Evolutionary conservation across 2,113 vertebrate genomes (phyloP).

Genomic region (Oryzias celebensis): DNA sequence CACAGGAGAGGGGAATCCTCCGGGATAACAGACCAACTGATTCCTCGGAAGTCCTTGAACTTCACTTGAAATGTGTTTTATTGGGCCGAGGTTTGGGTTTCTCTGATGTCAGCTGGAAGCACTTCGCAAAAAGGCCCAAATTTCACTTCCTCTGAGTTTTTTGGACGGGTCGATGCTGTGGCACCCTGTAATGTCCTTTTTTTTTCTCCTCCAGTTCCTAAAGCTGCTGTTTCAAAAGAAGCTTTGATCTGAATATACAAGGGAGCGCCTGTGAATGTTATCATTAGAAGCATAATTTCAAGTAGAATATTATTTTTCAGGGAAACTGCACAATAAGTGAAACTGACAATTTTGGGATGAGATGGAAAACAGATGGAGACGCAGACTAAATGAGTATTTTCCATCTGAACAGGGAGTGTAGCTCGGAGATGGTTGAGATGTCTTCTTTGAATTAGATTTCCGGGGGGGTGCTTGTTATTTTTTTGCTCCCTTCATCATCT

Average conservation of each 20-base stretch:
- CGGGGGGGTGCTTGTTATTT: constrained; percentile 43
- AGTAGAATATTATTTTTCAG: constrained; percentile 63
- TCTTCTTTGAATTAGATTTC: constrained; percentile 61
- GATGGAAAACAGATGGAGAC: constrained; percentile 62
- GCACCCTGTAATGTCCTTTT: constrained; percentile 39
- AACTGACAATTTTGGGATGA: constrained; percentile 64
- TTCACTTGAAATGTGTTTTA: constrained; percentile 45
- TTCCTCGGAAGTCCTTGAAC: constrained; percentile 26
- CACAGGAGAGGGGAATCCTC: constrained; percentile 1
- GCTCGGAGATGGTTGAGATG: constrained; percentile 55
- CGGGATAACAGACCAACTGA: neutral
- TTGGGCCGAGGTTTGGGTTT: constrained; percentile 48
- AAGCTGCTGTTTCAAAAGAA: constrained; percentile 60
- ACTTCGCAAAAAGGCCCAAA: constrained; percentile 29
- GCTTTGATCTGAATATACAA: constrained; percentile 66
- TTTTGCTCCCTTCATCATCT: constrained; percentile 41
- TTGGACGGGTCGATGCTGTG: constrained; percentile 50
- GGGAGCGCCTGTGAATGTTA: constrained; percentile 50
- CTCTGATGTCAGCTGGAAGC: constrained; percentile 64
- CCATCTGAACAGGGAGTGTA: constrained; percentile 42
- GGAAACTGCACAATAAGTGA: constrained; percentile 64
- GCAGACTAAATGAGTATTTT: constrained; percentile 57
- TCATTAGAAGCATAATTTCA: constrained; percentile 62
- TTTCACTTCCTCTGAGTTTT: constrained; percentile 42
- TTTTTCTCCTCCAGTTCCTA: constrained; percentile 36